Percentiles rank a stretch among this genome's conserved stretches.
Evolutionary conservation across 1,140 invertebrate species (phyloP).

Genomic region (Camponotus floridanus): DNA sequence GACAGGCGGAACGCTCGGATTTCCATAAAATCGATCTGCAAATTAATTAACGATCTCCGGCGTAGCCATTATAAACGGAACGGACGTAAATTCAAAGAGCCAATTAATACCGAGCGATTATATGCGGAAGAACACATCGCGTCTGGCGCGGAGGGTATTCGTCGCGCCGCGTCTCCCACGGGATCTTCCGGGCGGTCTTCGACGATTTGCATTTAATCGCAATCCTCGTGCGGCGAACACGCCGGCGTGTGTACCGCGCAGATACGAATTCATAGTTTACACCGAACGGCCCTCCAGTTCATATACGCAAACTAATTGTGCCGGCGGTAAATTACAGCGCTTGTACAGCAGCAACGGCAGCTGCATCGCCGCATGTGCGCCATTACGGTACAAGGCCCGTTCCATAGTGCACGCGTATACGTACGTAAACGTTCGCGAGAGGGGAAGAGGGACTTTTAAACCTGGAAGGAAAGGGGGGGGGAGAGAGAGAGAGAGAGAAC

Average conservation of each 20-base stretch:
- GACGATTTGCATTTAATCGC: constrained; percentile 77
- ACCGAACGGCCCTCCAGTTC: constrained; percentile 72
- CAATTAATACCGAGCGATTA: constrained; percentile 49
- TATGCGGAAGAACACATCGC: constrained; percentile 49
- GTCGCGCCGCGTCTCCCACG: constrained; percentile 42
- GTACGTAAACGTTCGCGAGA: constrained; percentile 21
- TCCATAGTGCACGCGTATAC: constrained; percentile 52
- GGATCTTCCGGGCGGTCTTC: constrained; percentile 53
- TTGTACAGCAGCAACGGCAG: constrained; percentile 76
- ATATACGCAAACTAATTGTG: constrained; percentile 79
- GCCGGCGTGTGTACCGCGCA: constrained; percentile 71
- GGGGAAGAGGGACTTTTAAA: neutral
- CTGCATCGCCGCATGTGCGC: constrained; percentile 71
- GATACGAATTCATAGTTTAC: constrained; percentile 78
- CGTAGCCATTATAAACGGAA: neutral
- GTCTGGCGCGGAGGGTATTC: constrained; percentile 27
- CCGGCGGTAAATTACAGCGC: constrained; percentile 76
- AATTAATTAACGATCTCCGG: constrained; percentile 42
- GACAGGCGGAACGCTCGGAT: neutral
- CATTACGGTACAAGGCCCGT: constrained; percentile 68
- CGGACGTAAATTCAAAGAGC: constrained; percentile 41
- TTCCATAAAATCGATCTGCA: constrained; percentile 38
- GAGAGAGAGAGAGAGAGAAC: neutral
- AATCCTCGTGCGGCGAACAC: constrained; percentile 70
- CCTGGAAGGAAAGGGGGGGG: neutral